Base-by-base conservation (phyloP, 2,113 vertebrate genomes). In the Pluvianellus socialis region DNA sequence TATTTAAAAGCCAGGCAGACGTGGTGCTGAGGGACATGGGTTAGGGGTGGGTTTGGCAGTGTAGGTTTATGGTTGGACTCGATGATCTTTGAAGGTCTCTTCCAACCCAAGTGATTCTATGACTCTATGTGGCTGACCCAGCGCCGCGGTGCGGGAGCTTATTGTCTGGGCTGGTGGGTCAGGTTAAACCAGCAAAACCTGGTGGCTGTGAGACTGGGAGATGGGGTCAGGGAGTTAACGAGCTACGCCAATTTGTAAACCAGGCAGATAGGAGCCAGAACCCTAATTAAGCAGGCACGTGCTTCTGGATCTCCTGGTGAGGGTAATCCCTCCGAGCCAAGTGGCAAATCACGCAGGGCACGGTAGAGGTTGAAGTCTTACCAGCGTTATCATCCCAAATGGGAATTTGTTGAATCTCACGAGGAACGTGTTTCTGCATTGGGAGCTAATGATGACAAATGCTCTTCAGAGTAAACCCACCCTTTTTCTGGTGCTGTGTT, bases 401-500 rank as follows among this genome's bases (percentile, higher is more conserved):
- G 74, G 68, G 89, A 81, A 85, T 79, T 56, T 47, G 45, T 53
- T 47, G 50, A 7, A 76, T 73, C 75, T 95, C 81, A 58, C 0
- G 7, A 73, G 53, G 66, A 53, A 49, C 6, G 12, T 27, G 5
- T 83, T 91, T 76, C 66, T 83, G 1, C 42, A 10, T 82, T 71
- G 47, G 16, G 32, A 77, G 66, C 71, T 79, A n/a, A 62, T 20
- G 85, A 73, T 94, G 94, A 76, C 49, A 92, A 94, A 86, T 55
- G 58, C 67, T 65, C 91, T 88, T 86, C 47, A 70, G 90, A 95
- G 82, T 79, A 93, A 79, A 47, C 8, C 23, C 58, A 45, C 56
- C 79, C 79, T 87, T 92, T 82, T 92, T 67, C 91, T 95, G 80
- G 53, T 86, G 20, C 88, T 84, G 75, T 93, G 96, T 93, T 93